phyloP scores from a whole-genome alignment of 2,888 invertebrate species.

The Penaeus monodon region DNA sequence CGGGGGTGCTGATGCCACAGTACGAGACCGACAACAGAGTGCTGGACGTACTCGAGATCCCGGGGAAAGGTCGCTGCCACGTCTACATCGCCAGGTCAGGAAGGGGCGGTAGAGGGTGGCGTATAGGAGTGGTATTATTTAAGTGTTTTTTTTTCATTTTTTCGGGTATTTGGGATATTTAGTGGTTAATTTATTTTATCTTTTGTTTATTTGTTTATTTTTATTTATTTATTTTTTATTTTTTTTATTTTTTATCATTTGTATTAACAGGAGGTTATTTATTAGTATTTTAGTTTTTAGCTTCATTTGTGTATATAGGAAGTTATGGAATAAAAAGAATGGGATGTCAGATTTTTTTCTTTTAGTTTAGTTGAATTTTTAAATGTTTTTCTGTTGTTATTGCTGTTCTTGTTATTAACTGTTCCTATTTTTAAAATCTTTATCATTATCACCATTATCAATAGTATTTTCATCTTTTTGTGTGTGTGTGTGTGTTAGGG shows the following conservation, averaged over 20 bases:
- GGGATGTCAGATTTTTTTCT: too few species aligned
- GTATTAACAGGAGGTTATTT: too few species aligned
- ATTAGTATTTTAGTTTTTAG: background rate
- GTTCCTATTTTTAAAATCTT: background rate
- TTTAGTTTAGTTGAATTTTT: too few species aligned
- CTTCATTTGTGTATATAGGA: background rate
- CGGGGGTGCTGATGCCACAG: conserved; percentile 51
- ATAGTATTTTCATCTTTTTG: too few species aligned
- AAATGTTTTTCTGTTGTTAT: background rate
- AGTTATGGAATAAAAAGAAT: too few species aligned
- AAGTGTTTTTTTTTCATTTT: too few species aligned
- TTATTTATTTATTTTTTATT: background rate
- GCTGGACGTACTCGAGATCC: conserved; percentile 89
- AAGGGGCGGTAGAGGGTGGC: too few species aligned
- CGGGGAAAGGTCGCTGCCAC: conserved; percentile 92
- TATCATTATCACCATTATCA: too few species aligned
- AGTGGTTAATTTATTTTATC: too few species aligned
- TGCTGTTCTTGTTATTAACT: background rate
- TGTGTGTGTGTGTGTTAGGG: too few species aligned
- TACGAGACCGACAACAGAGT: conserved; percentile 57
- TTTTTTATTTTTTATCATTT: background rate
- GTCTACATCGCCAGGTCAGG: conserved; percentile 83
- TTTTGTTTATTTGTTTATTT: background rate
- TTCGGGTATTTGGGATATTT: too few species aligned
- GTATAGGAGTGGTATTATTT: too few species aligned